phyloP scores from a whole-genome alignment of 2,888 invertebrate species.

The Podotricha telesiphe region DNA sequence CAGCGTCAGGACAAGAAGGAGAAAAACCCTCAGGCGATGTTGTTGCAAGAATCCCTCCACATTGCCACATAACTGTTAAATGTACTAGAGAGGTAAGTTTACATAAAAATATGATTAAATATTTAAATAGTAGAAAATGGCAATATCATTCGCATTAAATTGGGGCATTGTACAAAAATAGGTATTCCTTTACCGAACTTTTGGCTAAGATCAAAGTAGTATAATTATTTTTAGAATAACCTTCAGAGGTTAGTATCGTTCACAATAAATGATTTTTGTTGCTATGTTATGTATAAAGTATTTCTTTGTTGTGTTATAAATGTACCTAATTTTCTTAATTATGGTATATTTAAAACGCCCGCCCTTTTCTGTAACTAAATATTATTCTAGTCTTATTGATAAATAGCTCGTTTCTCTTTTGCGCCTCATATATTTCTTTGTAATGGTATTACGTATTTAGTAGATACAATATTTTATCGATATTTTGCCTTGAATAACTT shows the following conservation, averaged over 20 bases:
- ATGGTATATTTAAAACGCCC: background rate
- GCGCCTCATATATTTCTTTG: background rate
- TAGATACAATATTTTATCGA: background rate
- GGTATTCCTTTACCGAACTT: constrained; percentile 17
- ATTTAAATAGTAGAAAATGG: background rate
- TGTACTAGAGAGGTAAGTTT: constrained; percentile 92
- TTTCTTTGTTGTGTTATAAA: background rate
- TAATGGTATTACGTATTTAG: background rate
- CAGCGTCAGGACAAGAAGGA: constrained; percentile 60
- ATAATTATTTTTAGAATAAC: constrained; percentile 8
- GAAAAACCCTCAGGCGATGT: constrained; percentile 69
- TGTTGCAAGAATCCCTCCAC: constrained; percentile 86
- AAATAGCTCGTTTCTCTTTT: background rate
- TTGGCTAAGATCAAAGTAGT: constrained; percentile 18
- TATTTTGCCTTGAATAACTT: background rate
- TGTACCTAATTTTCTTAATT: background rate
- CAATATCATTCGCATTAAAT: background rate
- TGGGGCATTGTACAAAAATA: constrained; percentile 12
- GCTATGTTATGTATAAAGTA: background rate
- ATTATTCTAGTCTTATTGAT: no score
- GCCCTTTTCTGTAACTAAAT: no score
- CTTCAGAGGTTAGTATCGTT: background rate
- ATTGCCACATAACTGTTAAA: constrained; percentile 96
- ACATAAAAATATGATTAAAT: no score
- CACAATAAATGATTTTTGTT: background rate